Evolutionary conservation across 2,888 invertebrate species (phyloP).

Genomic region (Scaptodrosophila latifasciaeformis): DNA sequence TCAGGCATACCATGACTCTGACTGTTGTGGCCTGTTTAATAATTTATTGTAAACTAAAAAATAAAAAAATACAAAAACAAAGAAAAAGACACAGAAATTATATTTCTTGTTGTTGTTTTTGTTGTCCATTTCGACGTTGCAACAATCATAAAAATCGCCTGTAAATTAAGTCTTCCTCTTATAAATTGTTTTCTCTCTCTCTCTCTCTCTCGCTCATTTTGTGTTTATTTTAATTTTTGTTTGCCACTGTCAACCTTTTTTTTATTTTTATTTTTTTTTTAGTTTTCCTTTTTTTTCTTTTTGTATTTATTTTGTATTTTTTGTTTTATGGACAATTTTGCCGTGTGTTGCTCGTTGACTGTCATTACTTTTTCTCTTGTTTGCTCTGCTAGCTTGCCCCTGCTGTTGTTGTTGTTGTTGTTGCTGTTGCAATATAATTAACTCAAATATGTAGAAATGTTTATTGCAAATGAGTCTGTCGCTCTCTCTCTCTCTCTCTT

Average conservation of each 20-base stretch:
- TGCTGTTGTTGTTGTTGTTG: constrained; percentile 13
- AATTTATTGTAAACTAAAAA: constrained; percentile 58
- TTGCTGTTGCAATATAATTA: constrained; percentile 56
- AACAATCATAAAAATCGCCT: constrained; percentile 36
- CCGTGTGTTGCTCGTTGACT: not conserved
- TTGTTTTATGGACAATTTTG: too few species aligned
- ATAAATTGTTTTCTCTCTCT: too few species aligned
- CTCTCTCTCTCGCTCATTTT: too few species aligned
- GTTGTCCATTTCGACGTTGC: constrained; percentile 11
- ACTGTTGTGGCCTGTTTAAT: constrained; percentile 24
- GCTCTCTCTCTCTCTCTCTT: not conserved
- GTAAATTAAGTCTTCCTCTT: constrained; percentile 49
- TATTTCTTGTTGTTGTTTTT: constrained; percentile 2
- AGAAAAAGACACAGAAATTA: not conserved
- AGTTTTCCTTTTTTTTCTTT: too few species aligned
- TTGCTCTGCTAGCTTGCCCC: constrained; percentile 2
- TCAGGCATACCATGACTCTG: too few species aligned
- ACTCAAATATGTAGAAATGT: constrained; percentile 64
- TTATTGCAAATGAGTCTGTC: constrained; percentile 51
- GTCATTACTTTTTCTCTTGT: not conserved
- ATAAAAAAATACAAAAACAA: constrained; percentile 28
- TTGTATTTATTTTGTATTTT: too few species aligned
- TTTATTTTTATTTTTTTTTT: too few species aligned
- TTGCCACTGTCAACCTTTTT: too few species aligned
- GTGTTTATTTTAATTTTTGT: too few species aligned